phyloP scores from a whole-genome alignment of 2,888 invertebrate species.

The Halictus ligatus region DNA sequence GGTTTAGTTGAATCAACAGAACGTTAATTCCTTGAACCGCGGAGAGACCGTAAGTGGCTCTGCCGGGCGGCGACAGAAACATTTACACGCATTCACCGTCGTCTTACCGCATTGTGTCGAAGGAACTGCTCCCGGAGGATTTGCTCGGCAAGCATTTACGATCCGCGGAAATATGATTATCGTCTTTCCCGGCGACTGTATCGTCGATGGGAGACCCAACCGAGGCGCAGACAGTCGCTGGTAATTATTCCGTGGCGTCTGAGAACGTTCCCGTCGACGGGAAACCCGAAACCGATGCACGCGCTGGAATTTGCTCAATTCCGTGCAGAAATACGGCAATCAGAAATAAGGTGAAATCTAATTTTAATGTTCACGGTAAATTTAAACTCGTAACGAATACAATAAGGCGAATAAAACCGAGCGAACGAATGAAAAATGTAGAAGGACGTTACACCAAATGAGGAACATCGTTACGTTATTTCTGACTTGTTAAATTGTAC shows the following conservation, averaged over 20 bases:
- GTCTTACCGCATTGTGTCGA: constrained; percentile 8
- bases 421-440: too few species aligned
- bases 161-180: constrained; percentile 11
- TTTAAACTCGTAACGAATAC: too few species aligned
- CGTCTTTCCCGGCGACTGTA: background rate
- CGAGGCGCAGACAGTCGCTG: background rate
- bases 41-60: constrained; percentile 4
- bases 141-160: constrained; percentile 3
- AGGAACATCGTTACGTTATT: too few species aligned
- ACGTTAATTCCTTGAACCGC: constrained; percentile 12
- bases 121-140: constrained; percentile 9
- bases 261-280: background rate
- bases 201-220: background rate
- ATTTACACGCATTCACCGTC: constrained; percentile 3
- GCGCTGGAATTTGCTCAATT: background rate
- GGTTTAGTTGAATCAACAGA: constrained; percentile 20
- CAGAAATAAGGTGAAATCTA: too few species aligned
- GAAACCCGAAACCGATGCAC: background rate
- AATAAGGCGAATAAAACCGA: too few species aligned
- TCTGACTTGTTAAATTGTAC: too few species aligned
- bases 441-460: too few species aligned
- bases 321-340: background rate
- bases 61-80: constrained; percentile 1
- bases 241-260: background rate
- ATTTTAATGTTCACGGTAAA: too few species aligned